These are phyloP conservation scores for Antheraea pernyi DNA, from an alignment of 1,140 invertebrate species.

Conservation along the genomic window DNA sequence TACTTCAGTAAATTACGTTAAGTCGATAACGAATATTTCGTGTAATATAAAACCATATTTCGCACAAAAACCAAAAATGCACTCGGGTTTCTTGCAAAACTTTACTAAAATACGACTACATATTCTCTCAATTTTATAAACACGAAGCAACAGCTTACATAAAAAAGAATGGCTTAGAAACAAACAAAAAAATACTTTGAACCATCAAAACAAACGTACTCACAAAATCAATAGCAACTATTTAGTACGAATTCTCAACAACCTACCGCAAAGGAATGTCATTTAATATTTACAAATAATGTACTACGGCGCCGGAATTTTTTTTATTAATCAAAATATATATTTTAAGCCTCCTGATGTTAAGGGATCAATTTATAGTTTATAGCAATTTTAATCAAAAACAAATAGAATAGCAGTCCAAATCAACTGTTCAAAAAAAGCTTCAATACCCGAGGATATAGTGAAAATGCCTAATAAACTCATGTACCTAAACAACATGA, in stretches of 20 bases:
- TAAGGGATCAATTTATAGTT: no score
- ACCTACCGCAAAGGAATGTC: conserved; percentile 64
- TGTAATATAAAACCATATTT: no score
- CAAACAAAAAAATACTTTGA: not conserved
- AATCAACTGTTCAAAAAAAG: no score
- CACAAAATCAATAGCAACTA: conserved; percentile 39
- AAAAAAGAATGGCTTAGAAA: not conserved
- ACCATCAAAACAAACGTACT: conserved; percentile 28
- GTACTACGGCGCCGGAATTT: not conserved
- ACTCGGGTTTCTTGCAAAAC: not conserved
- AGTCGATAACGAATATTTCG: no score
- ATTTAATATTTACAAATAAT: conserved; percentile 39
- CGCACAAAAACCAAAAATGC: no score
- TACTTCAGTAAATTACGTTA: no score
- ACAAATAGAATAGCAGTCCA: no score
- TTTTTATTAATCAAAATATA: not conserved
- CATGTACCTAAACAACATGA: conserved; percentile 44
- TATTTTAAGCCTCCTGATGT: no score
- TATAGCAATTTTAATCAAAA: no score
- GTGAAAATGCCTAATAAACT: no score
- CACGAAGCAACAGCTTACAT: not conserved
- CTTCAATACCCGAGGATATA: no score
- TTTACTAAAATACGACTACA: not conserved
- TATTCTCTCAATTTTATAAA: not conserved
- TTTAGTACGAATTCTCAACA: conserved; percentile 43